Base-by-base conservation (phyloP, 2,888 invertebrate species). In the Leptopilina syphax region DNA sequence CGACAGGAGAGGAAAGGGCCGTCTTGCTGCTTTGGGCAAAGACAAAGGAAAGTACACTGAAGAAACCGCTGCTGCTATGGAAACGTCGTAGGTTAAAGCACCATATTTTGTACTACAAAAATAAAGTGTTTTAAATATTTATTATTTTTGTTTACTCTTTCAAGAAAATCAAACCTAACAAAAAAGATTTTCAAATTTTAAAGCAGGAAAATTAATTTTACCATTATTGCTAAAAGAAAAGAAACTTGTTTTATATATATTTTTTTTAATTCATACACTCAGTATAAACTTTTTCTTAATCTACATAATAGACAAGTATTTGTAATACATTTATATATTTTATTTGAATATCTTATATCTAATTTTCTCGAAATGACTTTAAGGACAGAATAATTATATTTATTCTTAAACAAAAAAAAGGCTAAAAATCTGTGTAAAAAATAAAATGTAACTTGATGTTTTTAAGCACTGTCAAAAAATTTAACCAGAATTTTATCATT, bases 31-130 rank as follows among this genome's bases (percentile, higher is more conserved):
- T 84, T 94, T 97, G 90, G 98, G 98, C 92, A 98, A 98, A 93
- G 98, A 98, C 93, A 99, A 99, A 94, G 98, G 98, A 92, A 99
- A 99, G 93, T 97, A 97, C 93, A 97, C 97, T 57, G 97, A 97
- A 93, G 97, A 97, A 91, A 95, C 95, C 67, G 95, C 96, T 73
- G 94, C 95, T 78, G 94, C 95, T 79, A 96, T 97, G 94, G 96
- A 96, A 92, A 94, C 95, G 90, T 96, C 96, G 89, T 89, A 85
- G 87, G 84, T 83, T 83, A 85, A 73, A 81, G 73, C 76, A 80
- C 65, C 50, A 57, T n/a, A 41, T 47, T 67, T 66, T 82, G 82
- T 81, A 81, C 57, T 13, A 57, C 57, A 73, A 57, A 63, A 73
- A 73, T 73, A 73, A 73, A 73, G 73, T 73, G 54, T 54, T 73